phyloP scores from a whole-genome alignment of 2,113 vertebrate genomes.

The Electrona antarctica region DNA sequence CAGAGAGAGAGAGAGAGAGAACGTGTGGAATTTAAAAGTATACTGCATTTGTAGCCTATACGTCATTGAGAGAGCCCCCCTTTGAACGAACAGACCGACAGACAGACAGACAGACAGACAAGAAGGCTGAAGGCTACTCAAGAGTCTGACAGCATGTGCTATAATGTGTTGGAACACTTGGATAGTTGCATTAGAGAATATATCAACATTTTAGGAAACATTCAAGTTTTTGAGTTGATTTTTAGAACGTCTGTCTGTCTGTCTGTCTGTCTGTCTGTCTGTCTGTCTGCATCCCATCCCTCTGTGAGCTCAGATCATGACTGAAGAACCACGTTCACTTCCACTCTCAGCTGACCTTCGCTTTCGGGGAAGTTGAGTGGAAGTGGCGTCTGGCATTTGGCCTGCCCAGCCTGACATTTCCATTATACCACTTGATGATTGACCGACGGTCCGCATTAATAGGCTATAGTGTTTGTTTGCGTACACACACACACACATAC shows the following conservation, averaged over 20 bases:
- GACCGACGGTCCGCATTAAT: conserved; percentile 2
- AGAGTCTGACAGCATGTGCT: background rate
- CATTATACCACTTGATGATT: conserved; percentile 24
- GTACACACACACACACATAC: background rate
- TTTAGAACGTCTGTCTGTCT: too few species aligned
- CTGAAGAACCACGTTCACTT: background rate
- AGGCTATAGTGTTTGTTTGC: background rate
- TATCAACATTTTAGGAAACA: too few species aligned
- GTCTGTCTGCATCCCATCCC: background rate
- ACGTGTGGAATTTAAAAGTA: too few species aligned
- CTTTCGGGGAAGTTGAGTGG: conserved; percentile 23
- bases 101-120: background rate
- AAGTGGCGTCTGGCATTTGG: conserved; percentile 51
- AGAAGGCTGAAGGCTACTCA: background rate
- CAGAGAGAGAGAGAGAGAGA: background rate
- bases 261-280: background rate
- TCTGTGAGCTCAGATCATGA: background rate
- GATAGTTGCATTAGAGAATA: too few species aligned
- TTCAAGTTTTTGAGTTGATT: too few species aligned
- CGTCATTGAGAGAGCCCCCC: too few species aligned
- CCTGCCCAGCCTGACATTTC: conserved; percentile 37
- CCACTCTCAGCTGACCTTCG: conserved; percentile 16
- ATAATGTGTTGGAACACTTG: too few species aligned
- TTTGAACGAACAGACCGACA: background rate
- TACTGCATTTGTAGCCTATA: too few species aligned